Conservation (phyloP, 2,113 vertebrate genomes). For the Petrocephalus microphthalmus region DNA sequence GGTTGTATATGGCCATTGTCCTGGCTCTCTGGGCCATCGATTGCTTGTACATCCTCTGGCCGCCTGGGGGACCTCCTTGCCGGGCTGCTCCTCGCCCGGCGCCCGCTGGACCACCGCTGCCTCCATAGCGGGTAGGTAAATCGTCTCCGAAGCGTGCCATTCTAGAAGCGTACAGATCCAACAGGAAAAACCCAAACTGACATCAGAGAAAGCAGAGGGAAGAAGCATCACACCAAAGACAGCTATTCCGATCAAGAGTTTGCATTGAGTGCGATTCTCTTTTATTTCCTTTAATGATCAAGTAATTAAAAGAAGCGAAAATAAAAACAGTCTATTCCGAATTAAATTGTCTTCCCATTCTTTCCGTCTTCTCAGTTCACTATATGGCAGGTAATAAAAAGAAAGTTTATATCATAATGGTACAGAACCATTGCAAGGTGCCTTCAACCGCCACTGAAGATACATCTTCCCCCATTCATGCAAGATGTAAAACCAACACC, state of each 20-base stretch:
- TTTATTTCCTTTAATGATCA: constrained; percentile 20
- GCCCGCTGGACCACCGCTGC: constrained; percentile 65
- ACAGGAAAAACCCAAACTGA: constrained; percentile 70
- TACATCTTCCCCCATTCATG: constrained; percentile 32
- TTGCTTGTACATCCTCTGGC: constrained; percentile 95
- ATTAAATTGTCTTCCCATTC: constrained; percentile 19
- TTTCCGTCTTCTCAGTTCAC: constrained; percentile 44
- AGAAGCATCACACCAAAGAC: constrained; percentile 72
- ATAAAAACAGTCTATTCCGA: neutral
- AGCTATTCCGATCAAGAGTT: constrained; percentile 43
- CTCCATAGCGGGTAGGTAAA: constrained; percentile 81
- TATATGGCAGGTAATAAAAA: constrained; percentile 22
- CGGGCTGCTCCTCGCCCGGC: constrained; percentile 73
- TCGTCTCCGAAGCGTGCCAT: constrained; percentile 97
- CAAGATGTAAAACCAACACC: constrained; percentile 33
- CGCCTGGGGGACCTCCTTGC: constrained; percentile 78
- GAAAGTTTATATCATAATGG: constrained; percentile 31
- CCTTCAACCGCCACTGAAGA: constrained; percentile 25
- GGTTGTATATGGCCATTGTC: constrained; percentile 99
- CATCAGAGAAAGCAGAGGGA: constrained; percentile 58
- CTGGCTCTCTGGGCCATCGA: constrained; percentile 95
- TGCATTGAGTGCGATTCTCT: constrained; percentile 31
- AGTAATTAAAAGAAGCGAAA: neutral
- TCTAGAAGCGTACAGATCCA: constrained; percentile 69
- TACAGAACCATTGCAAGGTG: constrained; percentile 16